phyloP scores from a whole-genome alignment of 2,797 vertebrate genomes.

The Anguilla obscura region DNA sequence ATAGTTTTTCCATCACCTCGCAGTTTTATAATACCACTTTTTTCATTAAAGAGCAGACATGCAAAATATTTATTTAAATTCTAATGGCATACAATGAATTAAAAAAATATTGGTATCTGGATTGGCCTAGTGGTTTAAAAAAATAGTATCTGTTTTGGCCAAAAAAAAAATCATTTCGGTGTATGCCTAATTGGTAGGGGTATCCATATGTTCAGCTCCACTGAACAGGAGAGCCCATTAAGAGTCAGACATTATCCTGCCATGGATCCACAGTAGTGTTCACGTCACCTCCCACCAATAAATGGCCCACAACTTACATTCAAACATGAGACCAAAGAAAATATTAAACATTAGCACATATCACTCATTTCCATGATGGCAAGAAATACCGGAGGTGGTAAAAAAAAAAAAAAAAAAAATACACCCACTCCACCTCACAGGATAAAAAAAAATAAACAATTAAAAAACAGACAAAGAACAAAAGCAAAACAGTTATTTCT shows the following conservation, averaged over 20 bases:
- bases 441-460: slow-evolving; percentile 58
- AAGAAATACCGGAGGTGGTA: neutral
- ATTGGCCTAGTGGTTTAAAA: too few species aligned
- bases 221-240: neutral
- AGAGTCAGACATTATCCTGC: neutral
- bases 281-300: neutral
- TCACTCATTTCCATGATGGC: neutral
- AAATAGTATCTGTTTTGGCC: too few species aligned
- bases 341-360: neutral
- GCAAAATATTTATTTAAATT: too few species aligned
- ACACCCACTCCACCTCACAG: slow-evolving; percentile 30
- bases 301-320: neutral
- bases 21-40: too few species aligned
- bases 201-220: neutral
- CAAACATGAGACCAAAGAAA: neutral
- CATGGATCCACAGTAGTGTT: too few species aligned
- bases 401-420: neutral
- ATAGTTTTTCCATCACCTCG: too few species aligned
- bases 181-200: neutral
- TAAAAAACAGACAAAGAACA: slow-evolving; percentile 57
- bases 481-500: neutral
- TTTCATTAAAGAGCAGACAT: too few species aligned
- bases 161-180: too few species aligned
- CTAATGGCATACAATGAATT: too few species aligned
- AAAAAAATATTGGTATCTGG: too few species aligned